phyloP scores from a whole-genome alignment of 2,888 invertebrate genomes.

The Vanessa cardui region DNA sequence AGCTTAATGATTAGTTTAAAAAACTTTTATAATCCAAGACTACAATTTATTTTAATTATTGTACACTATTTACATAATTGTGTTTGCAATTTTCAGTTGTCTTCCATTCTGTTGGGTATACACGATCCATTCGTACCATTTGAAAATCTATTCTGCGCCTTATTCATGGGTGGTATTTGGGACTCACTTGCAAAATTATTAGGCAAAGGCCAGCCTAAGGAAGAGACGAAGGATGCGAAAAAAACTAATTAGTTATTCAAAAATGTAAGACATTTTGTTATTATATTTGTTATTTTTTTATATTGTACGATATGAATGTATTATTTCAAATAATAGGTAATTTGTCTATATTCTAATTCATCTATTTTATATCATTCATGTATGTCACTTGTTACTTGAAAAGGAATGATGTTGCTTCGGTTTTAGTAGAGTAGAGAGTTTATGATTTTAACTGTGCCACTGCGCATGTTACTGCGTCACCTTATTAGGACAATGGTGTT shows the following conservation, averaged over 20 bases:
- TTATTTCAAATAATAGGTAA: no score
- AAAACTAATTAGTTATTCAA: slow-evolving; percentile 86
- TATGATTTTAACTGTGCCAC: no score
- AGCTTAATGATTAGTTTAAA: no score
- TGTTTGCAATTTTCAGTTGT: slow-evolving; percentile 83
- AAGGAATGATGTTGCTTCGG: no score
- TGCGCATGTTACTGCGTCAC: no score
- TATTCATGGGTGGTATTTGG: slow-evolving; percentile 99
- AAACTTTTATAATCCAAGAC: neutral
- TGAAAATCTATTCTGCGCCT: slow-evolving; percentile 98
- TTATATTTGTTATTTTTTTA: neutral
- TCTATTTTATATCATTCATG: no score
- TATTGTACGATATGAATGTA: no score
- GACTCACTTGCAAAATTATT: slow-evolving; percentile 96
- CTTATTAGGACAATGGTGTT: no score
- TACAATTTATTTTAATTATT: no score
- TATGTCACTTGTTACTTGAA: no score
- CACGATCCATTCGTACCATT: slow-evolving; percentile 99
- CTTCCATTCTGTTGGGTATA: slow-evolving; percentile 97
- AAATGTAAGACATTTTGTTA: slow-evolving; percentile 45
- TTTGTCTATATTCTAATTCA: no score
- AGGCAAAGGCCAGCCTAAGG: slow-evolving; percentile 91
- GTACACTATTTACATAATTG: neutral
- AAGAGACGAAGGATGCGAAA: slow-evolving; percentile 91
- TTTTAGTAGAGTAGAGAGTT: no score